Conservation (phyloP, 2,797 vertebrate species). For the Otolemur crassicaudatus region DNA sequence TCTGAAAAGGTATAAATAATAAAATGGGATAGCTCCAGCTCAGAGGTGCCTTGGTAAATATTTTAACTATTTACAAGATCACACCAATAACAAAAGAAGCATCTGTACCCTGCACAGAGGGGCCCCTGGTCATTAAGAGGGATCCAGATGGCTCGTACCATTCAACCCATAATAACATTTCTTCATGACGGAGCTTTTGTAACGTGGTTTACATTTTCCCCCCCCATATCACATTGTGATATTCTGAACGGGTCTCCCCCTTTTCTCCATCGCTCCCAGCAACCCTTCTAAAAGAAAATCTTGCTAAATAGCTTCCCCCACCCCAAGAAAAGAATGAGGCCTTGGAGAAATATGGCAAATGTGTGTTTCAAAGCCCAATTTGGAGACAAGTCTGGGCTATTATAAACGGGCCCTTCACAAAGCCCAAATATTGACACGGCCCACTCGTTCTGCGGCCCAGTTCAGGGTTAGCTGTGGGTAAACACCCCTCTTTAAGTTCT, state of each 20-base stretch:
- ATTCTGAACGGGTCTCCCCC: conserved; percentile 59
- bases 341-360: conserved; percentile 14
- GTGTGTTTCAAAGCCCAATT: conserved; percentile 55
- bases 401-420: conserved; percentile 60
- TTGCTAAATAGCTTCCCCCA: conserved; percentile 20
- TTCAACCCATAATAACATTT: conserved; percentile 89
- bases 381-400: conserved; percentile 60
- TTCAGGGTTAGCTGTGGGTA: conserved; percentile 67
- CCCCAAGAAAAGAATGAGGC: conserved; percentile 25
- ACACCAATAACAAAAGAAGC: conserved; percentile 96
- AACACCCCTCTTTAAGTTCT: conserved; percentile 65
- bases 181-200: conserved; percentile 81
- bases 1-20: conserved; percentile 99
- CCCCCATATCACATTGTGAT: conserved; percentile 78
- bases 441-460: conserved; percentile 55
- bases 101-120: conserved; percentile 94
- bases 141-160: conserved; percentile 95
- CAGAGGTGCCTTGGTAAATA: conserved; percentile 97
- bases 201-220: conserved; percentile 77
- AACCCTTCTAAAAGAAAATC: conserved; percentile 60
- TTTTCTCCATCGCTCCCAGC: conserved; percentile 32
- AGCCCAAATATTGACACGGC: conserved; percentile 74
- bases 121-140: conserved; percentile 89
- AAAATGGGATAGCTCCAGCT: conserved; percentile 91
- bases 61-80: conserved; percentile 99